These are phyloP conservation scores for Oedothorax gibbosus DNA, from an alignment of 1,140 invertebrate species.

Conservation along the genomic window DNA sequence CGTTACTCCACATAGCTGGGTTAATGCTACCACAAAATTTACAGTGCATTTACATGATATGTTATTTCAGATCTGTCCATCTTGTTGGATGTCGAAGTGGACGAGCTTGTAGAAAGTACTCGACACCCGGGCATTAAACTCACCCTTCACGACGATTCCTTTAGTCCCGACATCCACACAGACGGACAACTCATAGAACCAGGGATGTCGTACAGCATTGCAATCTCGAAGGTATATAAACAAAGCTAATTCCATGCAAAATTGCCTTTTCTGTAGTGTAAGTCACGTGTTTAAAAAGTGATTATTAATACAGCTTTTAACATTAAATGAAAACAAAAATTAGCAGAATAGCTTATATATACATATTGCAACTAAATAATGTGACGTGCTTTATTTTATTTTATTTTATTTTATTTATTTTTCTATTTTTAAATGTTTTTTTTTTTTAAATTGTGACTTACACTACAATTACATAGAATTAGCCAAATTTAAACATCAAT, in stretches of 20 bases:
- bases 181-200: neutral
- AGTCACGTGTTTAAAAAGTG: too few relatives aligned
- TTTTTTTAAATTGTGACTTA: neutral
- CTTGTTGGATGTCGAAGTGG: conserved; percentile 17
- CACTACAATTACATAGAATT: too few relatives aligned
- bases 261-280: too few relatives aligned
- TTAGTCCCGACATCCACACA: conserved; percentile 38
- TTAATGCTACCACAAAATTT: neutral
- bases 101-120: conserved; percentile 12
- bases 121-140: conserved; percentile 19
- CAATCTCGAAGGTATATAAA: conserved; percentile 27
- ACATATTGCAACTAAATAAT: neutral
- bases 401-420: neutral
- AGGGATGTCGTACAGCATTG: conserved; percentile 9
- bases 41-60: neutral
- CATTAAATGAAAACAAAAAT: too few relatives aligned
- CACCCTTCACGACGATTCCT: conserved; percentile 10
- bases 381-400: neutral
- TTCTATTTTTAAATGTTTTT: neutral
- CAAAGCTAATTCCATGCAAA: too few relatives aligned
- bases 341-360: neutral
- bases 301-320: too few relatives aligned
- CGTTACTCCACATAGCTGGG: neutral
- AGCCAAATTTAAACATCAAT: too few relatives aligned
- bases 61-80: conserved; percentile 32